phyloP scores from a whole-genome alignment of 2,797 vertebrate species.

The Hephaestus fuliginosus region DNA sequence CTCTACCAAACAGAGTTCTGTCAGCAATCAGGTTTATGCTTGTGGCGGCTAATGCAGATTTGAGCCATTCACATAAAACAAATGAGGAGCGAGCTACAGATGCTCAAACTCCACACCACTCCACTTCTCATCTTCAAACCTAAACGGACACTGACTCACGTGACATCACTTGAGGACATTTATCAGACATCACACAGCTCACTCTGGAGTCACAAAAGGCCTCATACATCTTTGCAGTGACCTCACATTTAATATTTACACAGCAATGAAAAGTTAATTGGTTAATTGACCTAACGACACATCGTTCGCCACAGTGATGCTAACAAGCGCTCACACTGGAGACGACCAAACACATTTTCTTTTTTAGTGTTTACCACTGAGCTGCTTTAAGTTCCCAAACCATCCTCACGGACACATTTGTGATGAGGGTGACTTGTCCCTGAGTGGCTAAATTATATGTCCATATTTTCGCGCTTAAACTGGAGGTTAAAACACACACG shows the following conservation, averaged over 20 bases:
- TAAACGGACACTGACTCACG: background rate
- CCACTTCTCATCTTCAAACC: background rate
- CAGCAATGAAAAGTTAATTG: too few species aligned
- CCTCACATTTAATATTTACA: too few species aligned
- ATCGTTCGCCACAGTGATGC: background rate
- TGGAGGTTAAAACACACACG: background rate
- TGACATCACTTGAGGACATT: background rate
- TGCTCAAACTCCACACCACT: background rate
- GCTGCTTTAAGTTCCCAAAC: slow-evolving; percentile 2
- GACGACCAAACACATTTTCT: background rate
- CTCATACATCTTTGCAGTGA: background rate
- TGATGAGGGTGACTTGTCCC: background rate
- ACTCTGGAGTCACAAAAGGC: background rate
- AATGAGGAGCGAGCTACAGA: background rate
- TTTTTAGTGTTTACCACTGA: background rate
- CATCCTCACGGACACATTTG: background rate
- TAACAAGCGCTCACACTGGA: background rate
- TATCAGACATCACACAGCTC: background rate
- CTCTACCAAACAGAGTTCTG: background rate
- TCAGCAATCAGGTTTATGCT: background rate
- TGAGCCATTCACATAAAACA: background rate
- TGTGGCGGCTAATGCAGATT: background rate
- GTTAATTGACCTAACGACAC: too few species aligned
- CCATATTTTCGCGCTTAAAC: background rate
- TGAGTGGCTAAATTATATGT: background rate